Base-by-base conservation (phyloP, 2,888 invertebrate genomes). In the Metacarcinus magister region DNA sequence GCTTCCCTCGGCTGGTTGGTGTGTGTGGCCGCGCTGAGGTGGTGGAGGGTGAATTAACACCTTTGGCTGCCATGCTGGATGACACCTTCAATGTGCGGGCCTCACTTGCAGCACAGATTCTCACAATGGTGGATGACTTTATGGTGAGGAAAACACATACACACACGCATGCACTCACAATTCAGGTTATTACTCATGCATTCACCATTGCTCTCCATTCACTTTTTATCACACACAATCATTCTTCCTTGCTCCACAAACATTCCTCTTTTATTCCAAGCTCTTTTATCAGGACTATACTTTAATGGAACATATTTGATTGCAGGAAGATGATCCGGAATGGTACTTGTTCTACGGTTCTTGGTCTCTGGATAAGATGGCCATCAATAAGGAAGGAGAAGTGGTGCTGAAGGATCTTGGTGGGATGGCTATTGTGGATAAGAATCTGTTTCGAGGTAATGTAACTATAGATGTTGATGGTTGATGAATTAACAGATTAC, bases 61-160 rank as follows among this genome's bases (percentile, higher is more conserved):
- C 96, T 0, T 90, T 96, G 10, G 89, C 89, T 3, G 32, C 75
- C 39, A 54, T 96, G 28, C 93, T 96, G 46, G 96, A 94, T 28
- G 96, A 96, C 39, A n/a, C 96, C 48, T 96, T 96, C 94, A 96
- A 91, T 44, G 96, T 96, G 0, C 94, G 96, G n/a, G 96, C 96
- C 13, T 96, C 96, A 19, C 94, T 96, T 13, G 96, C 96, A 0
- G 96, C 96, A 32, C 96, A 96, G 82, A 90, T 96, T n/a, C 95
- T 96, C n/a, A 96, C 96, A 28, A 95, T 96, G 94, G 96, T 96
- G 60, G 96, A 96, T 75, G 96, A 96, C 75, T 96, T 96, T 48
- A 96, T 96, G 94, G 96, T 96, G 60, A 92, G 94, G 28, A 8
- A 16, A n/a, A 19, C 60, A 60, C 60, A 60, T 19, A 60, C 19